These are phyloP conservation scores for Camponotus fellah DNA, from an alignment of 2,888 invertebrate species.

Conservation along the genomic window DNA sequence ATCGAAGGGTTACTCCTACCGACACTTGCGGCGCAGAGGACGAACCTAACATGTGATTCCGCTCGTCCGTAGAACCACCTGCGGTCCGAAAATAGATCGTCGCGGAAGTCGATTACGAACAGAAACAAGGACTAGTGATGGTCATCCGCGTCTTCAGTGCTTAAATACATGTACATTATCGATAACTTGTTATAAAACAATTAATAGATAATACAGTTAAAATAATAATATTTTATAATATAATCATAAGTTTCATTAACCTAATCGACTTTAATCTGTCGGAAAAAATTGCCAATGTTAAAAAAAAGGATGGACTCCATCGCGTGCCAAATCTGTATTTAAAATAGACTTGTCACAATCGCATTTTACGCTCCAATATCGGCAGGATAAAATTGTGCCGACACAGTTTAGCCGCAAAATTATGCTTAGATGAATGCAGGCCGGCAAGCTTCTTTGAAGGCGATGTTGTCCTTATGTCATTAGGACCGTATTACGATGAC, in stretches of 20 bases:
- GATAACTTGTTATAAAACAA: not conserved
- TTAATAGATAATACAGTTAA: not conserved
- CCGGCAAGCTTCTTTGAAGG: constrained; percentile 45
- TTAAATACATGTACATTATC: not conserved
- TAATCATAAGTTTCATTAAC: not conserved
- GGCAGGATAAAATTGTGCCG: constrained; percentile 66
- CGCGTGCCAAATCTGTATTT: constrained; percentile 3
- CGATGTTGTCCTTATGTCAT: constrained; percentile 71
- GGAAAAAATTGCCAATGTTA: not conserved
- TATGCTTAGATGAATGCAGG: constrained; percentile 69
- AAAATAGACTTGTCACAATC: constrained; percentile 66
- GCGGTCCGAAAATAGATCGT: constrained; percentile 68
- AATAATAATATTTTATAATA: not conserved
- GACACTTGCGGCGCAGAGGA: constrained; percentile 70
- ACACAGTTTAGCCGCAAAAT: constrained; percentile 68
- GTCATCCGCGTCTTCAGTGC: not conserved
- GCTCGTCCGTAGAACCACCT: constrained; percentile 70
- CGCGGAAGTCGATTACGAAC: constrained; percentile 23
- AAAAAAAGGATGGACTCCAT: not conserved
- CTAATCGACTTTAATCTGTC: not conserved
- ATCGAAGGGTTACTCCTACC: constrained; percentile 70
- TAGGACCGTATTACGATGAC: constrained; percentile 77
- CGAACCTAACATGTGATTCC: constrained; percentile 66
- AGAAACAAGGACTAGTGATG: constrained; percentile 5
- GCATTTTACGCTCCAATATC: constrained; percentile 80